These are phyloP conservation scores for Enteromius viviparus DNA, from an alignment of 2,797 vertebrate species.

Conservation along the genomic window DNA sequence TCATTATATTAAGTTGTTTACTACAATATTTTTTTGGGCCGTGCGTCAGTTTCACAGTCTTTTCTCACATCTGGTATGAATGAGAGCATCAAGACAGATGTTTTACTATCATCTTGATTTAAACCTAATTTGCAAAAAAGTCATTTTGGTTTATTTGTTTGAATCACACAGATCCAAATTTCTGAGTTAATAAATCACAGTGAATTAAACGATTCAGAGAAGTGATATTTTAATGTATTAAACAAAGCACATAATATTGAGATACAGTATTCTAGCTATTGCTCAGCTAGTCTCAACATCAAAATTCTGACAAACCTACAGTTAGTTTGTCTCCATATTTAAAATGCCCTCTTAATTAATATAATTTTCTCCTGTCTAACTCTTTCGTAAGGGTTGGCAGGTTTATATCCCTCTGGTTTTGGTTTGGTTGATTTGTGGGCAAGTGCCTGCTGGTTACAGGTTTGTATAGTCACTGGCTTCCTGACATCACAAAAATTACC, in stretches of 20 bases:
- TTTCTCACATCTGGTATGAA: not conserved
- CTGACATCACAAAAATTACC: constrained; percentile 37
- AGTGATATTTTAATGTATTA: not conserved
- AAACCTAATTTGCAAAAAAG: not conserved
- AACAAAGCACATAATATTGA: not conserved
- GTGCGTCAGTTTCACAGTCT: not conserved
- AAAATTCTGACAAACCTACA: not conserved
- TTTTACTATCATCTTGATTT: constrained; percentile 1
- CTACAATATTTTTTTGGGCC: not conserved
- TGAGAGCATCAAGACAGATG: not conserved
- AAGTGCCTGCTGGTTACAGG: not conserved
- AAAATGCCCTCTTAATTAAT: not conserved
- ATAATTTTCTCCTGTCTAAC: not conserved
- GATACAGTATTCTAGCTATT: not conserved
- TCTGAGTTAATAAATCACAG: not conserved
- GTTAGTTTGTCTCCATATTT: constrained; percentile 3
- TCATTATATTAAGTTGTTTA: not conserved
- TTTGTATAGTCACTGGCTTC: constrained; percentile 40
- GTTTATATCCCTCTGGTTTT: constrained; percentile 12
- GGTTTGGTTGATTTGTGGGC: constrained; percentile 23
- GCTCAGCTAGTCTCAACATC: not conserved
- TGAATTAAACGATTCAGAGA: not conserved
- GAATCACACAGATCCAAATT: not conserved
- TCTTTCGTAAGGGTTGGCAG: not conserved
- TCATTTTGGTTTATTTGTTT: not conserved